These are phyloP conservation scores for Zosterops lateralis DNA, from an alignment of 2,113 vertebrate genomes.

Conservation along the genomic window DNA sequence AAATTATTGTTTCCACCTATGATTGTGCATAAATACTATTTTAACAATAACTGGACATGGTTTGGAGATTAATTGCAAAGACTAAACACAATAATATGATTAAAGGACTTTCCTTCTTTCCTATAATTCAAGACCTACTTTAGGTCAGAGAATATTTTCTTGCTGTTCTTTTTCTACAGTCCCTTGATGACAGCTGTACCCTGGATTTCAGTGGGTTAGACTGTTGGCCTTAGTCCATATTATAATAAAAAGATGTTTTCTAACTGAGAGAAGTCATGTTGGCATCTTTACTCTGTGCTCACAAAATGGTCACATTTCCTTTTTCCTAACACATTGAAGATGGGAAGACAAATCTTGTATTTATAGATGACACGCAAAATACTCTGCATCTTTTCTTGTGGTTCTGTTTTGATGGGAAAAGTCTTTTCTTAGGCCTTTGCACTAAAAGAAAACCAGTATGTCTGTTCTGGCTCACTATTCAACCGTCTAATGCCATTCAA, in stretches of 20 bases:
- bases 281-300: constrained; percentile 11
- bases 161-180: background rate
- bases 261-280: background rate
- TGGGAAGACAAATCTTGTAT: constrained; percentile 9
- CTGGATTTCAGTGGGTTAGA: background rate
- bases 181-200: background rate
- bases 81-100: background rate
- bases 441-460: constrained; percentile 21
- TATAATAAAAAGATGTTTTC: background rate
- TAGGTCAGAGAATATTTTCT: background rate
- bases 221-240: background rate
- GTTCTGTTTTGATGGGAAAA: constrained; percentile 53
- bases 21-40: background rate
- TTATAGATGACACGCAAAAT: constrained; percentile 30
- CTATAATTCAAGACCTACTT: background rate
- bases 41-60: background rate
- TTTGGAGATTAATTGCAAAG: background rate
- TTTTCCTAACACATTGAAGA: constrained; percentile 22
- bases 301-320: constrained; percentile 4
- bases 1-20: background rate
- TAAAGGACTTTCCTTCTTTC: background rate
- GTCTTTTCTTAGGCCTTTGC: constrained; percentile 16
- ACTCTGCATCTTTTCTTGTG: constrained; percentile 35
- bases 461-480: constrained; percentile 57
- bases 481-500: constrained; percentile 63